Evolutionary conservation across 2,888 invertebrate species (phyloP), one percentile per base, ranked within the genome.

Genomic region (Luffia ferchaultella): DNA sequence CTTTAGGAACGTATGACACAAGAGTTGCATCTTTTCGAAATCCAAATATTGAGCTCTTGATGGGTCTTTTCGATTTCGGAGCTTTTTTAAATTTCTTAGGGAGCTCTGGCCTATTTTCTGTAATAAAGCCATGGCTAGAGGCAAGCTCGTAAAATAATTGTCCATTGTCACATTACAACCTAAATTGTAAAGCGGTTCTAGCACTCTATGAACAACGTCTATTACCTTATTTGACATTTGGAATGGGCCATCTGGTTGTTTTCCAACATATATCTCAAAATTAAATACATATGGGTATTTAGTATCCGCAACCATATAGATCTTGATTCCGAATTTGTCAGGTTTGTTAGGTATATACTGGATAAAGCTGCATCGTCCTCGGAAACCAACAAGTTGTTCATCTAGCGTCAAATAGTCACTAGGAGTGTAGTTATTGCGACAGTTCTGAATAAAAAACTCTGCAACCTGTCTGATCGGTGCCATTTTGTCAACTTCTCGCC

Each of bases 31-130:
- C 12, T 40, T 40, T 12, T 9, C 12, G 40, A 40, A 40, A 56
- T 15, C 55, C 56, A 50, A 55, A 56, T 16, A 46, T 48, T 2
- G 56, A 55, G 16, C 50, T 44, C 42, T 53, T 12, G 42, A 54
- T 44, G 15, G 17, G 1, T 45, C 54, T 56, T 2, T 52, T 43
- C 30, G 45, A 53, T 3, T n/a, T n/a, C n/a, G n/a, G n/a, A n/a
- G 53, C 45, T 2, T 48, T 42, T 46, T 51, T 48, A 5, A 57
- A 56, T 44, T 49, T 46, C 51, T 50, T 50, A 30, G 56, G 56
- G 1, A 56, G 49, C 55, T 56, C 57, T 45, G 52, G 52, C 42
- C 50, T 54, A 20, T 46, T 44, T 7, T 55, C 55, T 48, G 16
- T 50, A 1, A 57, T 48, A 16, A 55, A 49, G 1, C 53, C 57